Base-by-base conservation (phyloP, 2,888 invertebrate species). In the Osmoderma eremita region DNA sequence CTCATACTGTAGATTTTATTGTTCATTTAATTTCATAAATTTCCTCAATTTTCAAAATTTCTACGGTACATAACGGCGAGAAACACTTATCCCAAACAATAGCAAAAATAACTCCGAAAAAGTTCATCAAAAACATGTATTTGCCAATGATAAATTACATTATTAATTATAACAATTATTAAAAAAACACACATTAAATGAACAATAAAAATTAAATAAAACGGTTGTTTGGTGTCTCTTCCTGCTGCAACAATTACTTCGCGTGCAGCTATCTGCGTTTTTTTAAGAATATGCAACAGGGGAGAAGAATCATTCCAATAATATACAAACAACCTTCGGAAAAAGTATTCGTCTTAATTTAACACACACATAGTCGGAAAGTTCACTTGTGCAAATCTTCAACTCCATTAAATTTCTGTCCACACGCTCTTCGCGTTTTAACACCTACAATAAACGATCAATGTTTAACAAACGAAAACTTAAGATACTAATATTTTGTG, bases 381-480 rank as follows among this genome's bases (percentile, higher is more conserved):
- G 45, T 61, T 61, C 58, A 61, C 13, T 61, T 30, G 24, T 6
- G 22, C 45, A 15, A 13, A 45, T 45, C 58, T 61, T 61, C 58
- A 24, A 30, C 12, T 61, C 58, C 58, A 61, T 61, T 61, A 17
- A 48, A 61, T 61, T 45, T 61, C 58, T 24, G 30, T 48, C 58
- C 58, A 17, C 18, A 13, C 45, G 45, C 30, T 61, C 58, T 24
- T 24, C 58, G 58, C 58, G 58, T 61, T 61, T 30, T 61, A 42
- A 61, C 17, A 61, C 58, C 58, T 61, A 61, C 30, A 61, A 61
- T 61, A 61, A 61, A 61, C 45, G 58, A 61, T 24, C 58, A 61
- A 61, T 17, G 15, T 61, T 61, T 58, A 58, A 41, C 18, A 54
- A 45, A 15, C 24, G 45, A 13, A 45, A 42, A 17, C 20, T 42